Percentiles rank a stretch among this genome's conserved stretches.
phyloP scores from a whole-genome alignment of 2,888 invertebrate species.

The Chalcosyrphus nemorum region DNA sequence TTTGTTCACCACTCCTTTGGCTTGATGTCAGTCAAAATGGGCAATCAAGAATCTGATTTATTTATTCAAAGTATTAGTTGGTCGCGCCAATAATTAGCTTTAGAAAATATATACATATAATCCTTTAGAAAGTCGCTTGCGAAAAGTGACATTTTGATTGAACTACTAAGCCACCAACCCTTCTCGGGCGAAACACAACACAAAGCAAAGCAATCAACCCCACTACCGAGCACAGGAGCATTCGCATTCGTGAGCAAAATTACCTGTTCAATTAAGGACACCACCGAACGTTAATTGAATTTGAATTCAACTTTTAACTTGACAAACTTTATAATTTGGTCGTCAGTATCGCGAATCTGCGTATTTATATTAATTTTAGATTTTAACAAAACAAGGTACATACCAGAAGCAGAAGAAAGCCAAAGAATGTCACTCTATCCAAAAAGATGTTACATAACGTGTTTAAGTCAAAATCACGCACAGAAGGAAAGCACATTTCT shows the following conservation, averaged over 20 bases:
- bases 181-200: no score
- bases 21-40: not conserved
- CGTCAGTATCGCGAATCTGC: not conserved
- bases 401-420: constrained; percentile 64
- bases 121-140: constrained; percentile 7
- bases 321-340: not conserved
- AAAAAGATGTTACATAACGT: constrained; percentile 73
- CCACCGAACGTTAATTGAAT: constrained; percentile 52
- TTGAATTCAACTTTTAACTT: constrained; percentile 26
- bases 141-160: constrained; percentile 13
- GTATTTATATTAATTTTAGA: constrained; percentile 40
- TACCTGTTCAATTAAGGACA: constrained; percentile 36
- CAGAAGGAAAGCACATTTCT: constrained; percentile 72
- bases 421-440: constrained; percentile 69
- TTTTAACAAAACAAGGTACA: constrained; percentile 47
- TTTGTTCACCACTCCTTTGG: constrained; percentile 8
- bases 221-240: not conserved
- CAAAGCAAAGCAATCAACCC: no score
- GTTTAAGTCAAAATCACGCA: constrained; percentile 69
- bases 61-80: constrained; percentile 33
- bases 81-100: constrained; percentile 4
- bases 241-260: not conserved
- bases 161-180: not conserved
- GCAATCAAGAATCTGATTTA: constrained; percentile 49
- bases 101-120: constrained; percentile 3